Conservation (phyloP, 2,797 vertebrate genomes). For the Diglossa cyanea region DNA sequence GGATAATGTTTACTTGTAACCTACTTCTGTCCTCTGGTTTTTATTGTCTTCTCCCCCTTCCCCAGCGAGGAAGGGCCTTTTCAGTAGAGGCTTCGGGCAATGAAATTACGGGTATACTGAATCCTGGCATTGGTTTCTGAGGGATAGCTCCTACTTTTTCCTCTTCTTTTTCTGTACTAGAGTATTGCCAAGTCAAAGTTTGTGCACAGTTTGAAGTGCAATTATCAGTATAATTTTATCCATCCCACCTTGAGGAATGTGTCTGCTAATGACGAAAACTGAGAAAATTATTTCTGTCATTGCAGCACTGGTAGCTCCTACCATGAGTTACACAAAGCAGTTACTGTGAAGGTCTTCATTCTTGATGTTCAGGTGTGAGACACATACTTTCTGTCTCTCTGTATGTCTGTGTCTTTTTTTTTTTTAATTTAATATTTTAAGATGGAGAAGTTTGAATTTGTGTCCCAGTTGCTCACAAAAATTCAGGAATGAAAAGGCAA, state of each 20-base stretch:
- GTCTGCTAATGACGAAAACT: not conserved
- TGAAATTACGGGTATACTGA: not conserved
- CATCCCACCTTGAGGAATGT: not conserved
- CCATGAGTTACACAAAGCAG: not conserved
- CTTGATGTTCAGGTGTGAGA: not conserved
- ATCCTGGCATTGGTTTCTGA: not conserved
- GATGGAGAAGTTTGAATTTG: not conserved
- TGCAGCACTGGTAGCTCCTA: not conserved
- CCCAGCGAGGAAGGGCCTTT: not conserved
- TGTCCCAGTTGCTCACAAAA: not conserved
- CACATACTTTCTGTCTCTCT: not conserved
- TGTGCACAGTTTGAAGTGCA: not conserved
- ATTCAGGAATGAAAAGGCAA: not conserved
- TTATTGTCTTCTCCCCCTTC: not conserved
- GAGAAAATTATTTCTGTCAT: not conserved
- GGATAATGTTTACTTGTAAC: conserved; percentile 65
- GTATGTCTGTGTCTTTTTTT: not conserved
- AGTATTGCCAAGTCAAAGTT: not conserved
- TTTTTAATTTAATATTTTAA: not conserved
- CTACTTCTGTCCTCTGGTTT: conserved; percentile 13
- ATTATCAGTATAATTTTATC: not conserved
- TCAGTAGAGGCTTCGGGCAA: not conserved
- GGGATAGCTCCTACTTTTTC: not conserved
- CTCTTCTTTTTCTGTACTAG: not conserved
- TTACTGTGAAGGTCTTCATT: not conserved